phyloP scores from a whole-genome alignment of 2,113 vertebrate species.

The Bos indicus region DNA sequence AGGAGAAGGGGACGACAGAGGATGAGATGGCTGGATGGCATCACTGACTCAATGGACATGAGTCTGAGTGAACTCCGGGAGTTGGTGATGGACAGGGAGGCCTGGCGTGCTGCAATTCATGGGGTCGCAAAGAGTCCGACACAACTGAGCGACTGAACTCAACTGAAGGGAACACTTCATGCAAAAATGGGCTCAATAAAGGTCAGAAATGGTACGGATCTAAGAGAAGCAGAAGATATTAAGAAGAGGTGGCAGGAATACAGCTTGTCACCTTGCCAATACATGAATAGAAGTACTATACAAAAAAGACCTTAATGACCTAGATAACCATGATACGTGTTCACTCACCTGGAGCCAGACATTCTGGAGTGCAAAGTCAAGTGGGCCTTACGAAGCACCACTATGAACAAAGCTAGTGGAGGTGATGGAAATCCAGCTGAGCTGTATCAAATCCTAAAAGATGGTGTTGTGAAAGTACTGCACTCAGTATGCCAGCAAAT shows the following conservation, averaged over 20 bases:
- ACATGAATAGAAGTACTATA: not conserved
- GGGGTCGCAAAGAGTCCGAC: too few species aligned
- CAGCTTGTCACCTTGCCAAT: not conserved
- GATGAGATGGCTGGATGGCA: too few species aligned
- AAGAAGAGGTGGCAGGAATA: not conserved
- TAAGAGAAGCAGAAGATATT: not conserved
- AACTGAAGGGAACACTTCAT: not conserved
- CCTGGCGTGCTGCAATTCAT: too few species aligned
- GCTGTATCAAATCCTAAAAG: not conserved
- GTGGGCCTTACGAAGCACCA: not conserved
- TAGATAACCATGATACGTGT: not conserved
- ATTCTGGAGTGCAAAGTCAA: not conserved
- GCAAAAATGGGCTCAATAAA: not conserved
- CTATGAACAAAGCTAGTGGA: not conserved
- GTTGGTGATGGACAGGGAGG: too few species aligned
- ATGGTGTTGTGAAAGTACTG: not conserved
- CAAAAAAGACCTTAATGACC: not conserved
- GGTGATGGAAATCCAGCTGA: not conserved
- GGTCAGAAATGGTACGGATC: not conserved
- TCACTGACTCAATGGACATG: too few species aligned
- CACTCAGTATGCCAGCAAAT: not conserved
- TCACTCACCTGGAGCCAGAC: not conserved
- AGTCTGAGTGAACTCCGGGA: too few species aligned
- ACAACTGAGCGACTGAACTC: too few species aligned
- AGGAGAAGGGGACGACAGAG: too few species aligned